phyloP scores from a whole-genome alignment of 2,888 invertebrate genomes.

The Drosophila borborema region DNA sequence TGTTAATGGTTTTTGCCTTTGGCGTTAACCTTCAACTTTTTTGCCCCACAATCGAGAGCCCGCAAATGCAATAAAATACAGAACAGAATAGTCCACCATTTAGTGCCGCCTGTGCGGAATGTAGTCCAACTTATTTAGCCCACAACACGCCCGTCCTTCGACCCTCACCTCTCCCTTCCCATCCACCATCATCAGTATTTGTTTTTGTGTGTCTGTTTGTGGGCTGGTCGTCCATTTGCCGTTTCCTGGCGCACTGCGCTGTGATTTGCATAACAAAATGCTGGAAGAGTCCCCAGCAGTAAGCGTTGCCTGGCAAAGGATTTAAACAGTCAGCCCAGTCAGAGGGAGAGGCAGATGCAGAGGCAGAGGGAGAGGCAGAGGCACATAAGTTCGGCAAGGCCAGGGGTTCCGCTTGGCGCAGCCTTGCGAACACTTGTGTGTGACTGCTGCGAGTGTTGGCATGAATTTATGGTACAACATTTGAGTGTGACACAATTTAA shows the following conservation, averaged over 20 bases:
- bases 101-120: conserved; percentile 55
- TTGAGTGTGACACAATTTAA: conserved; percentile 83
- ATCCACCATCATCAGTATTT: neutral
- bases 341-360: conserved; percentile 17
- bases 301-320: conserved; percentile 47
- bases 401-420: conserved; percentile 26
- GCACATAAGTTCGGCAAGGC: conserved; percentile 60
- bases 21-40: conserved; percentile 36
- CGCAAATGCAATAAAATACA: conserved; percentile 73
- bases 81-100: conserved; percentile 39
- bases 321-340: conserved; percentile 35
- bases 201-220: conserved; percentile 9
- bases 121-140: conserved; percentile 74
- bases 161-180: conserved; percentile 1
- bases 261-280: conserved; percentile 80
- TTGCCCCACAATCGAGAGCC: conserved; percentile 11
- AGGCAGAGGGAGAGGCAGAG: conserved; percentile 1
- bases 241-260: conserved; percentile 78
- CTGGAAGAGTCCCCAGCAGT: conserved; percentile 50
- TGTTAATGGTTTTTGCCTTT: conserved; percentile 49
- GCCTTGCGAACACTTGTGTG: conserved; percentile 42
- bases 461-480: conserved; percentile 77
- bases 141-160: conserved; percentile 33
- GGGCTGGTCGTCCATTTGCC: conserved; percentile 39
- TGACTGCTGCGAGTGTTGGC: conserved; percentile 62